Base-by-base conservation (phyloP, 1,140 invertebrate genomes). In the Calliphora vicina region DNA sequence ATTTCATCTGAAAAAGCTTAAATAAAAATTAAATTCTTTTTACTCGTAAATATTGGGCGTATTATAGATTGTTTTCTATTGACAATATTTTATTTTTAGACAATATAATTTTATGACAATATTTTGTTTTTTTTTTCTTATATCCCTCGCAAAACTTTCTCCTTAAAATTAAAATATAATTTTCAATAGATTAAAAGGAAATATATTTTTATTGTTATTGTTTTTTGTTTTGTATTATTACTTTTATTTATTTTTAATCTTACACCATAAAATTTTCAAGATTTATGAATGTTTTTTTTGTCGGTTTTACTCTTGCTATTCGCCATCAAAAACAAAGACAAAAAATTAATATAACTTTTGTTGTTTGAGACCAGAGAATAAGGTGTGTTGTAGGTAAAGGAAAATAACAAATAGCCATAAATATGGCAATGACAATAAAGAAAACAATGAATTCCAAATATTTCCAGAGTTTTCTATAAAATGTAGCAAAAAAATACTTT, bases 231-330 rank as follows among this genome's bases (percentile, higher is more conserved):
- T n/a, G n/a, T n/a, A n/a, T 3, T 29, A 29, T 45, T 45, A 12
- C 12, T 50, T 67, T 23, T 67, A 67, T 67, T 67, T 67, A 67
- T 67, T 67, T 67, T 1, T 12, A 67, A 67, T 23, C 61, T 67
- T 67, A 23, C n/a, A 67, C n/a, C 61, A 67, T 67, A 25, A 67
- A 25, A 20, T 67, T 67, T 10, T 42, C 8, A n/a, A 42, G 73
- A 76, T 76, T 76, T 76, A 76, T 76, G 73, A 42, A 9, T 76
- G 73, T 76, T 5, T 76, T 76, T 67, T 67, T 23, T 23, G n/a
- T n/a, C n/a, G n/a, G n/a, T n/a, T 23, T 20, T 67, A 9, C 4
- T 5, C n/a, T n/a, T n/a, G n/a, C n/a, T n/a, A n/a, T n/a, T n/a
- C n/a, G n/a, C n/a, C n/a, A n/a, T 23, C n/a, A 67, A 23, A 67